Percentiles rank a stretch among this genome's conserved stretches.
Conservation (phyloP, 2,113 vertebrate species). For the Daubentonia madagascariensis region DNA sequence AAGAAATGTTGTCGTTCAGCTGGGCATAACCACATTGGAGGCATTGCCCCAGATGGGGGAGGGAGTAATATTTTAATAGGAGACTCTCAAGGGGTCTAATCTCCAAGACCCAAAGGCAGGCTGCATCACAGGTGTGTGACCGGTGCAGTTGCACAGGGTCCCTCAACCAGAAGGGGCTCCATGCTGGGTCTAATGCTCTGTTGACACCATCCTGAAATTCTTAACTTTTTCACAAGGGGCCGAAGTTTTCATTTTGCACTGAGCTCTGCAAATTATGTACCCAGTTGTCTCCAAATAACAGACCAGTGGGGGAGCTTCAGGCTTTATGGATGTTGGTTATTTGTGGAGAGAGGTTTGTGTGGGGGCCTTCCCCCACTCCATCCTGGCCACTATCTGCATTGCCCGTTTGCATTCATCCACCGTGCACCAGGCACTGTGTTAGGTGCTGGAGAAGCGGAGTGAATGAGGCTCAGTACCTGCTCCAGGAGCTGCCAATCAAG, state of each 20-base stretch:
- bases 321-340: neutral
- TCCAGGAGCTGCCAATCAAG: neutral
- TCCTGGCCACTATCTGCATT: neutral
- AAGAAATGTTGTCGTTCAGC: neutral
- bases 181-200: neutral
- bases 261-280: neutral
- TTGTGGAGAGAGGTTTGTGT: neutral
- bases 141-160: neutral
- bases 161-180: neutral
- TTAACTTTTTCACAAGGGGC: neutral
- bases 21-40: neutral
- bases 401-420: neutral
- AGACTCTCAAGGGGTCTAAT: neutral
- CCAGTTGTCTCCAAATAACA: neutral
- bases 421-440: neutral
- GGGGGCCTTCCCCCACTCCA: neutral
- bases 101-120: neutral
- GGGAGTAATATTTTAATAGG: neutral
- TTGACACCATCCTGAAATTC: neutral
- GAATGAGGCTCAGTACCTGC: neutral
- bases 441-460: neutral
- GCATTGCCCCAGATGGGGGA: neutral
- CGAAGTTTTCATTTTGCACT: neutral
- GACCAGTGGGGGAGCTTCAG: too few species aligned
- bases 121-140: accelerated